These are phyloP conservation scores for Cynodonichthys magdalenae DNA, from an alignment of 2,797 vertebrate genomes.

Conservation along the genomic window DNA sequence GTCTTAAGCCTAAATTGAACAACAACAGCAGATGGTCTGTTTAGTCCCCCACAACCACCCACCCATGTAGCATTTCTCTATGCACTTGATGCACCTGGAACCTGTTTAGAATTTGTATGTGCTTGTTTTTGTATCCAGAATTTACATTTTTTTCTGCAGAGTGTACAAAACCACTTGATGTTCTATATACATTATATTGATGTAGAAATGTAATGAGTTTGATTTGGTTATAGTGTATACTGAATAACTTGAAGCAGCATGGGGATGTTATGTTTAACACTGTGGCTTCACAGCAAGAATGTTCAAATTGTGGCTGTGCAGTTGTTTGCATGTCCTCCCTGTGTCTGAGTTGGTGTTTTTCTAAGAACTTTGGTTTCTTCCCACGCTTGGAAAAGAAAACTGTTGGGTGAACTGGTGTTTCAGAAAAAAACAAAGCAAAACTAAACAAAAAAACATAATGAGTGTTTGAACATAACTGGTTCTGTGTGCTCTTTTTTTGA, in stretches of 20 bases:
- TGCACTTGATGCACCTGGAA: conserved; percentile 16
- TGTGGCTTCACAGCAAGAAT: background rate
- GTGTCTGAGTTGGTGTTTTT: background rate
- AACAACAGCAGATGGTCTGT: no score
- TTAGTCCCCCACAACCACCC: background rate
- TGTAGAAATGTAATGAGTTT: no score
- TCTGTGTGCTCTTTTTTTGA: background rate
- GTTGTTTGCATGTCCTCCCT: background rate
- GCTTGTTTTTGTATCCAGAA: conserved; percentile 2
- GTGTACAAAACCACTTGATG: conserved; percentile 1
- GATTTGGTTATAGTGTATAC: background rate
- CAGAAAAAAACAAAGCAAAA: no score
- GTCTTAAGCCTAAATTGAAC: no score
- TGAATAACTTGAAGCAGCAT: background rate
- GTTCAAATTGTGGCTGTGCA: background rate
- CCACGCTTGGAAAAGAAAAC: background rate
- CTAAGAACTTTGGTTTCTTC: background rate
- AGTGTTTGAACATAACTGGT: no score
- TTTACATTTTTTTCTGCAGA: background rate
- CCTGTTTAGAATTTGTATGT: background rate
- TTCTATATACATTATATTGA: background rate
- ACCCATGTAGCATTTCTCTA: background rate
- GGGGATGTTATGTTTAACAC: background rate
- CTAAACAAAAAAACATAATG: no score
- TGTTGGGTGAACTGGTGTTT: background rate